Percentiles rank a stretch among this genome's conserved stretches.
These are phyloP conservation scores for Nicator chloris DNA, from an alignment of 2,113 vertebrate genomes.

Conservation along the genomic window DNA sequence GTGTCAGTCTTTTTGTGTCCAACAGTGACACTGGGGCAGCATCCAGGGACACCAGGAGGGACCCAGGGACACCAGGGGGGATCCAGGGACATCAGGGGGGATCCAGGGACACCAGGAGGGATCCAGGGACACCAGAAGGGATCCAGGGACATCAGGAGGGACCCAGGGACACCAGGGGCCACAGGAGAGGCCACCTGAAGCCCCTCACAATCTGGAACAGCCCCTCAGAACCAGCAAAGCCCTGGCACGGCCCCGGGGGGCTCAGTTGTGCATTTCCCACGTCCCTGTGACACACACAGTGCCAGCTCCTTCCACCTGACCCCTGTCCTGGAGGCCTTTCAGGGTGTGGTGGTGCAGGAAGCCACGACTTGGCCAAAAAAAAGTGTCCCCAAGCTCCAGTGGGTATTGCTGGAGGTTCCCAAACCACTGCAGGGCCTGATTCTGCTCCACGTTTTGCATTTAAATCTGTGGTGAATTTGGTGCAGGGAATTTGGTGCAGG, in stretches of 20 bases:
- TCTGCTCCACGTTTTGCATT: not conserved
- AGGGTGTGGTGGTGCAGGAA: not conserved
- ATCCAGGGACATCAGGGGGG: too few species aligned
- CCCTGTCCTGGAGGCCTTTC: not conserved
- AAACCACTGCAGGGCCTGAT: not conserved
- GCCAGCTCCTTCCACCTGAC: not conserved
- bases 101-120: too few species aligned
- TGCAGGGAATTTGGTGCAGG: not conserved
- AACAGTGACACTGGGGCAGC: too few species aligned
- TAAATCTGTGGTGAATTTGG: not conserved
- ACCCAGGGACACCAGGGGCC: not conserved
- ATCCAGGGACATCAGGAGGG: not conserved
- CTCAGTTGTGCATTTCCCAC: not conserved
- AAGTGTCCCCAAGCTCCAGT: rapidly evolving
- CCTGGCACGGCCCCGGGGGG: rapidly evolving
- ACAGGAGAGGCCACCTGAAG: not conserved
- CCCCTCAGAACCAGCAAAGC: not conserved
- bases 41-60: not conserved
- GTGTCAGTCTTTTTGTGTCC: too few species aligned
- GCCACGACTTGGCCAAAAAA: not conserved
- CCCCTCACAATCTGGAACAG: not conserved
- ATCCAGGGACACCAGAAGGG: too few species aligned
- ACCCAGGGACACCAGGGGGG: too few species aligned
- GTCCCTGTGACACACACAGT: too few species aligned
- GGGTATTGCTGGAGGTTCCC: not conserved